Evolutionary conservation across 2,888 invertebrate genomes (phyloP), one percentile per base, ranked within the genome.

Genomic region (Perizoma flavofasciatum): DNA sequence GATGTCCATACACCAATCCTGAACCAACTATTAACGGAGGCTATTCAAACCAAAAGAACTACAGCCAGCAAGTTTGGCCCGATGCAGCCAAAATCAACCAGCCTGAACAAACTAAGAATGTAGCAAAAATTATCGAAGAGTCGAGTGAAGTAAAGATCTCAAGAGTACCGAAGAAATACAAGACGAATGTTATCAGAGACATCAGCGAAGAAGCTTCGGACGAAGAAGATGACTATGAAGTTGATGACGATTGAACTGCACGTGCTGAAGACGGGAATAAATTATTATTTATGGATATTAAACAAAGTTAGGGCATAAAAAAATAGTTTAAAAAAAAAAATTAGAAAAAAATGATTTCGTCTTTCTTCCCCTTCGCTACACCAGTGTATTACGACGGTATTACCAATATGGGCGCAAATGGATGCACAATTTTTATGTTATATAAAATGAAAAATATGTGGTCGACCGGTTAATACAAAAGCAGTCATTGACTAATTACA

Each of bases 21-120:
- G 70, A 70, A 34, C 72, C 76, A 6, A 66, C 66, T 48, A 69
- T 82, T 49, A 69, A 73, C 45, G 72, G 69, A 9, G 79, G 80
- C 9, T 82, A 82, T 70, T 77, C 81, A 0, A 86, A 71, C 58
- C 77, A 78, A 56, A 78, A 69, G 52, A 73, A 71, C 61, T 79
- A 83, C 56, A 76, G 78, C 39, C 57, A 50, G n/a, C 60, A 43
- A 11, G 61, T 52, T 47, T 22, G 46, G 11, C 35, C 35, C 8
- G 34, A 52, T 9, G 48, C 43, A 39, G 9, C 40, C 5, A 46
- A 55, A 41, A 10, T 8, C 22, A 22, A 22, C 22, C 22, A 22
- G 11, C 8, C 41, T 7, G 46, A 41, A 10, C 6, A 22, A 6
- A 48, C 8, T 11, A 61, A 55, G 9, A 47, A 32, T 47, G 44